Base-by-base conservation (phyloP, 2,888 invertebrate genomes). In the Eugnorisma glareosa region DNA sequence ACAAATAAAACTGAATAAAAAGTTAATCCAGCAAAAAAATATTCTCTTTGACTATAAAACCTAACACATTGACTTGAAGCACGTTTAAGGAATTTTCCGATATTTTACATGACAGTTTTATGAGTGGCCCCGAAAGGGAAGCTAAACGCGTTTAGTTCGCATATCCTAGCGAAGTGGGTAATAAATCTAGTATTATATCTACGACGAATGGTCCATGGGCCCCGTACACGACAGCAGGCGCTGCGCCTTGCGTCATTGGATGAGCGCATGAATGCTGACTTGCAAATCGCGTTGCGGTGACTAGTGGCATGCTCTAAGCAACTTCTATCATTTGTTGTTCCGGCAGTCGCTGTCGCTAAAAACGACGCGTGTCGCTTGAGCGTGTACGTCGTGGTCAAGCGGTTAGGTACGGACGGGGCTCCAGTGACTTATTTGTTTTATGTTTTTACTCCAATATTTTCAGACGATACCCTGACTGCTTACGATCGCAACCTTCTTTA, bases 21-120 rank as follows among this genome's bases (percentile, higher is more conserved):
- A n/a, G n/a, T n/a, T n/a, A n/a, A n/a, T n/a, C n/a, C n/a, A n/a
- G n/a, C n/a, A n/a, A 11, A 40, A 43, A 1, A n/a, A n/a, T 45
- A 48, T 51, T 73, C 59, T 37, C 28, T 43, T 51, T 61, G 40
- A 21, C 6, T 51, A 59, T 61, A 79, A 67, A 67, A 71, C 48
- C 35, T 28, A 40, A 81, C 40, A 80, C 63, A 54, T 81, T 81
- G 67, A 54, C 37, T 64, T 15, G 13, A 57, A 54, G 11, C 35
- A 28, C 45, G 35, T 64, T 68, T 18, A 35, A 40, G 40, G 59
- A 28, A 43, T 67, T 13, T 13, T 67, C 24, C n/a, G 21, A 59
- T 77, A 71, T 31, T 69, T 74, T 48, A 61, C 48, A 48, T 68
- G 74, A 54, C 40, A 72, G 64, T 31, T 74, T 80, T 80, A 75